Conservation (phyloP, 2,797 vertebrate species). For the Gastrophryne carolinensis region DNA sequence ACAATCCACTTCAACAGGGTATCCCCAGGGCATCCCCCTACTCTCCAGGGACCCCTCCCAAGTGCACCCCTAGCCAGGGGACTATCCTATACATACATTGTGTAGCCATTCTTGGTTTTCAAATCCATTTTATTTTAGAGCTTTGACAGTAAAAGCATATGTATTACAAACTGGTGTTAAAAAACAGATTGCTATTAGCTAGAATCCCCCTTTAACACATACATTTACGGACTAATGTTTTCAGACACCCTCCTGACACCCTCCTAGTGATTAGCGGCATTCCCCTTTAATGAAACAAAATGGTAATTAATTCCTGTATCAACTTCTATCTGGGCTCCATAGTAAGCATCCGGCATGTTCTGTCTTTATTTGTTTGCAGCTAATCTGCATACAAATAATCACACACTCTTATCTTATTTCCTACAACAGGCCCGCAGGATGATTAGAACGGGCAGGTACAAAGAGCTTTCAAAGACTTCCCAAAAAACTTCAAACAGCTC, state of each 20-base stretch:
- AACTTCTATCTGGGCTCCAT: neutral
- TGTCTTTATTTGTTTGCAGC: constrained; percentile 24
- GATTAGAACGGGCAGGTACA: constrained; percentile 51
- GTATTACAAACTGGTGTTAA: too few species aligned
- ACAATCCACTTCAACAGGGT: too few species aligned
- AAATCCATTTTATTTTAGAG: too few species aligned
- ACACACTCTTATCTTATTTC: constrained; percentile 39
- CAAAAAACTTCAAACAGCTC: constrained; percentile 49
- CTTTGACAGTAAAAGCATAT: too few species aligned
- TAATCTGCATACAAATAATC: constrained; percentile 51
- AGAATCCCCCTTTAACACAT: too few species aligned
- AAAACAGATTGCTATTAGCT: too few species aligned
- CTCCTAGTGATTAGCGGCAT: neutral
- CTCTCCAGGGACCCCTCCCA: too few species aligned
- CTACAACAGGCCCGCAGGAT: constrained; percentile 43
- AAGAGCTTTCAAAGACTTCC: constrained; percentile 48
- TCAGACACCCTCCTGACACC: neutral
- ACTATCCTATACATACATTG: too few species aligned
- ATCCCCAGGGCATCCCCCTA: too few species aligned
- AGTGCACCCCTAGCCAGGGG: too few species aligned
- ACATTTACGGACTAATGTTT: too few species aligned
- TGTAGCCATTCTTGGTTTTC: too few species aligned
- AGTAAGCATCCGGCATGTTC: constrained; percentile 1
- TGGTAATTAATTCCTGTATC: constrained; percentile 17
- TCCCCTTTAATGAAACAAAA: neutral